Evolutionary conservation across 1,140 invertebrate species (phyloP).

Genomic region (Bradysia coprophila): DNA sequence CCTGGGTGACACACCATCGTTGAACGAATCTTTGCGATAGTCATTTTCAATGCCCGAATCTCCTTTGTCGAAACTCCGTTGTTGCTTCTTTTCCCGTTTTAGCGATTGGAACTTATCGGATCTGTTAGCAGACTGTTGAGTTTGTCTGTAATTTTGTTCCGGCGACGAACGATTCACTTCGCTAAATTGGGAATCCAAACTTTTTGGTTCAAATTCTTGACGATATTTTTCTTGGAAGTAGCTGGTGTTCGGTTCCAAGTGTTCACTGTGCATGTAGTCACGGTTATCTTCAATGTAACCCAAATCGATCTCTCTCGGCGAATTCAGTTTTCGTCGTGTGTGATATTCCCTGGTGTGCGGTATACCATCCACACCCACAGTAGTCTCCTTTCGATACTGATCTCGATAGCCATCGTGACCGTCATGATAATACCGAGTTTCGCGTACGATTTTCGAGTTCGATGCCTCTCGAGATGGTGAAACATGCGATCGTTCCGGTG

Average conservation of each 20-base stretch:
- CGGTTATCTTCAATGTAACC: neutral
- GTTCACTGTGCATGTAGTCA: conserved; percentile 10
- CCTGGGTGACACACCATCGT: too few species aligned
- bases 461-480: conserved; percentile 4
- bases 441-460: conserved; percentile 15
- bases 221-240: conserved; percentile 6
- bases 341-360: conserved; percentile 33
- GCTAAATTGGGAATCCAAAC: conserved; percentile 36
- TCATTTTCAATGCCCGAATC: conserved; percentile 66
- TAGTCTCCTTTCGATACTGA: conserved; percentile 31
- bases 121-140: too few species aligned
- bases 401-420: conserved; percentile 27
- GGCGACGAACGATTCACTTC: conserved; percentile 33
- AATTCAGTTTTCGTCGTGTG: conserved; percentile 25
- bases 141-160: conserved; percentile 25
- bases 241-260: conserved; percentile 4
- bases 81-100: conserved; percentile 20
- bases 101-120: conserved; percentile 22
- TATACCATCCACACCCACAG: conserved; percentile 28
- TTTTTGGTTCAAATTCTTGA: conserved; percentile 40
- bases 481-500: conserved; percentile 9
- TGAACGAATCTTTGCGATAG: conserved; percentile 45
- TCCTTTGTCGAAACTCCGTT: conserved; percentile 27
- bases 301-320: conserved; percentile 7
- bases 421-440: conserved; percentile 21